phyloP scores from a whole-genome alignment of 1,140 invertebrate species.

The Anthonomus grandis region DNA sequence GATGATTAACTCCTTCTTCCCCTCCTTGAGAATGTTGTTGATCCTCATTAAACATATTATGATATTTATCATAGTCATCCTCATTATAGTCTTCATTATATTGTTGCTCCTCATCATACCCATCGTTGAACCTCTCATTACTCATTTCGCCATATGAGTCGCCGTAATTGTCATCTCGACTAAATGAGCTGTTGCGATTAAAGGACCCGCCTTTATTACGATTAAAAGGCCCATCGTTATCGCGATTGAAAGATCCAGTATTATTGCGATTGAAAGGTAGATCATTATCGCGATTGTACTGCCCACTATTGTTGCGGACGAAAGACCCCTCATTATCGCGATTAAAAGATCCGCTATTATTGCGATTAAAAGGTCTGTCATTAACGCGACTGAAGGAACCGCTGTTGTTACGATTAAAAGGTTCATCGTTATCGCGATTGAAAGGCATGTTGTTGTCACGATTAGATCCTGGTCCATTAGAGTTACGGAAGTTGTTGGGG shows the following conservation, averaged over 20 bases:
- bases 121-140: conserved; percentile 4
- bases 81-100: conserved; percentile 23
- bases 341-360: conserved; percentile 9
- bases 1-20: not conserved
- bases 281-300: not conserved
- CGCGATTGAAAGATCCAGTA: conserved; percentile 7
- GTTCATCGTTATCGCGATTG: conserved; percentile 7
- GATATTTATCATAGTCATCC: conserved; percentile 29
- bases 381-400: not conserved
- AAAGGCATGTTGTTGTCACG: not conserved
- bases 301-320: too few species aligned
- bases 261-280: not conserved
- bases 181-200: conserved; percentile 5
- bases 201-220: not conserved
- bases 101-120: conserved; percentile 14
- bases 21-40: conserved; percentile 10
- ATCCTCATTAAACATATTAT: conserved; percentile 27
- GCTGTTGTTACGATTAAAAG: conserved; percentile 4
- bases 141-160: conserved; percentile 12
- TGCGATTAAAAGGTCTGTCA: too few species aligned
- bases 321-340: not conserved
- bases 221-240: conserved; percentile 11
- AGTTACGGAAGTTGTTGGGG: too few species aligned
- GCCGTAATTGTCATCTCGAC: conserved; percentile 7
- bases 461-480: not conserved